Evolutionary conservation across 2,113 vertebrate species (phyloP), one percentile per base, ranked within the genome.

Genomic region (Cyanocitta stelleri): DNA sequence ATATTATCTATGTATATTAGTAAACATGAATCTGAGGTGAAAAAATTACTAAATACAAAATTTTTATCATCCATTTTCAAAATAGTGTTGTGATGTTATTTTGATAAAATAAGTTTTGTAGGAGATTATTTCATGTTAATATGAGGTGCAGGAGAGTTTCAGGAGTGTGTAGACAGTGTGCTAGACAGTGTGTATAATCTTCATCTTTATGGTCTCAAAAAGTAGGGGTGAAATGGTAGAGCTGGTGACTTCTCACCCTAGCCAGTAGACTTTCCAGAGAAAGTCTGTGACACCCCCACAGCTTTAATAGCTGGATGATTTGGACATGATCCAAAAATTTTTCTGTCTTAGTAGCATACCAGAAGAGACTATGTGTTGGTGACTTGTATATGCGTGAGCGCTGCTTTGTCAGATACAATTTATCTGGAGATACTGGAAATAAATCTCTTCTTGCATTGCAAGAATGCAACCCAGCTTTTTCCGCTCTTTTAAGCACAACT

Each of bases 401-500:
- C 83, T 63, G 72, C 86, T 96, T 96, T 97, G 89, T 93, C 64
- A 92, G 69, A 90, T 78, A 33, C 55, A 86, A 71, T 95, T 92
- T 74, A 48, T 86, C 68, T 95, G 82, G 63, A 77, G 46, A 83
- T 90, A 76, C 21, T 76, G 90, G 26, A 35, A 86, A 93, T 88
- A 80, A 79, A 55, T 80, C 61, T 89, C 51, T 7, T 76, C 16
- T 88, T 66, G 43, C 67, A 52, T 15, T 66, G 26, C 59, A 90
- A 88, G 92, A 95, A 93, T 83, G 72, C 59, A 86, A 33, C 13
- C 30, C 72, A 58, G 2, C 23, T 80, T 80, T 76, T n/a, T 0
- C 7, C 29, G 30, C 44, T 24, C 62, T 83, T 83, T 46, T 48
- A 84, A 90, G 35, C 86, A 55, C 51, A 59, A 77, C 17, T 48